Conservation (phyloP, 23 tunicate species). For the Botrylloides violaceus region DNA sequence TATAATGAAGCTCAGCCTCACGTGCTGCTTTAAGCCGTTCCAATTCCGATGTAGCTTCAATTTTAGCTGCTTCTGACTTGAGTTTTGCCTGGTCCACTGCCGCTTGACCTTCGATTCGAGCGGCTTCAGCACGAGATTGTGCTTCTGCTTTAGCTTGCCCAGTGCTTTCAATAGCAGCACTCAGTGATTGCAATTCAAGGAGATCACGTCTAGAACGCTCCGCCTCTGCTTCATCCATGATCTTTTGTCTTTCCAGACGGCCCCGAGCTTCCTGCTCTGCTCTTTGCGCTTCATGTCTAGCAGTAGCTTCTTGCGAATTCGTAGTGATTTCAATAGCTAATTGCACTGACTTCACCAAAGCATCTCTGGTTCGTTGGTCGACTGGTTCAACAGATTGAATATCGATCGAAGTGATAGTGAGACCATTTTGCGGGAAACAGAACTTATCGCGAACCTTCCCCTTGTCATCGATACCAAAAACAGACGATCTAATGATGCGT, state of each 20-base stretch:
- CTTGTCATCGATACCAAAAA: conserved; percentile 81
- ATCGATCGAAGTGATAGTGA: conserved; percentile 85
- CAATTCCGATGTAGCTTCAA: conserved; percentile 76
- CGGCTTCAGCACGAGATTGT: conserved; percentile 90
- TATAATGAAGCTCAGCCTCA: conserved; percentile 65
- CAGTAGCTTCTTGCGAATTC: conserved; percentile 97
- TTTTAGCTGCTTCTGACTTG: conserved; percentile 66
- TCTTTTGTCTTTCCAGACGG: conserved; percentile 84
- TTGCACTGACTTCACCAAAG: conserved; percentile 92
- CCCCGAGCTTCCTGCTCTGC: conserved; percentile 96
- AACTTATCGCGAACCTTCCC: conserved; percentile 72
- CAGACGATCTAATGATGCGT: conserved; percentile 88
- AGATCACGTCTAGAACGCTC: conserved; percentile 75
- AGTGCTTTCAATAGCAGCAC: conserved; percentile 96
- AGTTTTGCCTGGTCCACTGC: conserved; percentile 84
- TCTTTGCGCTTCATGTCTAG: conserved; percentile 84
- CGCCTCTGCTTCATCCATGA: conserved; percentile 91
- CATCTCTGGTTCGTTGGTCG: conserved; percentile 89
- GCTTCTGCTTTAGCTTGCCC: conserved; percentile 99
- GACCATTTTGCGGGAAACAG: conserved; percentile 71
- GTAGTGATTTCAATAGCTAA: conserved; percentile 97
- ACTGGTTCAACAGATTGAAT: conserved; percentile 98
- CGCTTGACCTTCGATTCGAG: conserved; percentile 86
- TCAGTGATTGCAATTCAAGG: conserved; percentile 79
- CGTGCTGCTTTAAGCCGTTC: conserved; percentile 50